A percentile compares a stretch with the other conserved stretches of the same genome.
These are phyloP conservation scores for Tetrapedia diversipes DNA, from an alignment of 2,888 invertebrate species.

Conservation along the genomic window DNA sequence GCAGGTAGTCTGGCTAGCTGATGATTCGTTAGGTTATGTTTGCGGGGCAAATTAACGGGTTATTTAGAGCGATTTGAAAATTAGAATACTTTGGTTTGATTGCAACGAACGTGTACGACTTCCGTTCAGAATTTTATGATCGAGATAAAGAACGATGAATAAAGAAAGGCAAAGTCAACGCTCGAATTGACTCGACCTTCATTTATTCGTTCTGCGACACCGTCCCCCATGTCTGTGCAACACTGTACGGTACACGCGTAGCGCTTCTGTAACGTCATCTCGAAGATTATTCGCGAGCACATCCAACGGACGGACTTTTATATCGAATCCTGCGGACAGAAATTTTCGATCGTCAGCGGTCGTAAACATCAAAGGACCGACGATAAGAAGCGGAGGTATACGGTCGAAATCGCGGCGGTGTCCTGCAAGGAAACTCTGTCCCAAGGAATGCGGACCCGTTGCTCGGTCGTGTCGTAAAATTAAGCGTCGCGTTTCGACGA, in stretches of 20 bases:
- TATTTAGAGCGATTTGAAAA: not conserved
- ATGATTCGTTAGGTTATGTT: not conserved
- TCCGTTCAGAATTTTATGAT: no score
- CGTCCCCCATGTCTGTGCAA: not conserved
- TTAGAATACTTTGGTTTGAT: not conserved
- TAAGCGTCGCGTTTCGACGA: conserved; percentile 33
- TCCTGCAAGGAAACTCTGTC: conserved; percentile 16
- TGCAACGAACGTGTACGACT: no score
- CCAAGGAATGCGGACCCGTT: conserved; percentile 38
- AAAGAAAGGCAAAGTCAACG: no score
- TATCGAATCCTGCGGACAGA: conserved; percentile 14
- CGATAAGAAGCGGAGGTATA: conserved; percentile 41
- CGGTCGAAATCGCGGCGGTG: conserved; percentile 26
- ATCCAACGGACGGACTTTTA: conserved; percentile 10
- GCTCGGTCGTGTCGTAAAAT: conserved; percentile 39
- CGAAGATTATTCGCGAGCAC: not conserved
- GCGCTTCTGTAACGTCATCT: not conserved
- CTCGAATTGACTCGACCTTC: no score
- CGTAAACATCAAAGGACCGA: conserved; percentile 57
- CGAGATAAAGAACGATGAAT: no score
- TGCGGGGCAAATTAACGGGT: not conserved
- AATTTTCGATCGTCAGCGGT: conserved; percentile 34
- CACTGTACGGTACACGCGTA: not conserved
- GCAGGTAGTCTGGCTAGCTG: not conserved
- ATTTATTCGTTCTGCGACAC: no score